Conservation (phyloP, 2,797 vertebrate genomes). For the Cirrhinus molitorella region DNA sequence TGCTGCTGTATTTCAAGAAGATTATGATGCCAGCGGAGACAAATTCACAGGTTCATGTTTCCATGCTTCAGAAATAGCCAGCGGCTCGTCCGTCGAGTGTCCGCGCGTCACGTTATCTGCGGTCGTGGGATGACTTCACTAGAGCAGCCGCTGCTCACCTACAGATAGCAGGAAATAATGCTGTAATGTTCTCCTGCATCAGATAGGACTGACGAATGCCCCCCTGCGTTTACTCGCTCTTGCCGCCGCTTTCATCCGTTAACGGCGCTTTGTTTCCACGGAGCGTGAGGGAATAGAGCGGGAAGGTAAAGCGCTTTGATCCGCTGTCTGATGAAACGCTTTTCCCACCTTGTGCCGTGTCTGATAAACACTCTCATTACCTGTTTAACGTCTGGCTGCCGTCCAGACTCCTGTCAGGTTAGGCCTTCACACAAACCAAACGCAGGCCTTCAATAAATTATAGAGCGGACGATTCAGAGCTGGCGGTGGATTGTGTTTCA, state of each 20-base stretch:
- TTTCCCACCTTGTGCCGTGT: slow-evolving; percentile 52
- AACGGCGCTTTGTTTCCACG: slow-evolving; percentile 35
- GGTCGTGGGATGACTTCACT: slow-evolving; percentile 72
- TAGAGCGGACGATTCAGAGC: background rate
- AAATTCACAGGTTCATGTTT: slow-evolving; percentile 2
- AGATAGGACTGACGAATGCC: slow-evolving; percentile 75
- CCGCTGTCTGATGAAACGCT: slow-evolving; percentile 56
- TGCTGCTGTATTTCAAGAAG: slow-evolving; percentile 35
- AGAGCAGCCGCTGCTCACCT: slow-evolving; percentile 59
- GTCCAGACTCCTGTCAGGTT: slow-evolving; percentile 24
- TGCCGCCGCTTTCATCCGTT: slow-evolving; percentile 16
- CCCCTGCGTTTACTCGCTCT: slow-evolving; percentile 60
- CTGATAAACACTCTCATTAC: slow-evolving; percentile 63
- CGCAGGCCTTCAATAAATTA: background rate
- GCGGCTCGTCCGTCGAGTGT: slow-evolving; percentile 20
- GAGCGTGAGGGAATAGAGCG: slow-evolving; percentile 35
- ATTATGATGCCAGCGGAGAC: slow-evolving; percentile 8
- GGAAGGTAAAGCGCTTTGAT: slow-evolving; percentile 43
- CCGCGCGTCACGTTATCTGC: slow-evolving; percentile 72
- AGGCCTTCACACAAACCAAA: slow-evolving; percentile 22
- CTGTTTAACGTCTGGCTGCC: slow-evolving; percentile 46
- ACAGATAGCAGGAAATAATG: slow-evolving; percentile 68
- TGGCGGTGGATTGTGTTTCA: slow-evolving; percentile 18
- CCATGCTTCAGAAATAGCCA: slow-evolving; percentile 6
- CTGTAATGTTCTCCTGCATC: slow-evolving; percentile 69